Evolutionary conservation across 2,113 vertebrate genomes (phyloP).

Genomic region (Microcebus tavaratra): DNA sequence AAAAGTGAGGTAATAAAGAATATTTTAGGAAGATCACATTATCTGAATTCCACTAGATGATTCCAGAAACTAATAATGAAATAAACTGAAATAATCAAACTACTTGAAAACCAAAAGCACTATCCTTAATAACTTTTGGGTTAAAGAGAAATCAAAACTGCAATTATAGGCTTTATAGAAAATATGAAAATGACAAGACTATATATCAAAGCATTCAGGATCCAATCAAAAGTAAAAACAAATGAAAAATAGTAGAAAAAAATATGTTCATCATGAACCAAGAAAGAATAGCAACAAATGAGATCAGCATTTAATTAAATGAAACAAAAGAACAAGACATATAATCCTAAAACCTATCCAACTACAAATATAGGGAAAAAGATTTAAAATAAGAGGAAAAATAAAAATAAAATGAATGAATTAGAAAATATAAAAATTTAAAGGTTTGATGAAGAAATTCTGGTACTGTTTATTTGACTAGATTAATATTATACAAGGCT

Average conservation of each 20-base stretch:
- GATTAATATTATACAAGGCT: neutral
- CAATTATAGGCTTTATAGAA: neutral
- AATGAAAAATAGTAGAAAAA: constrained; percentile 19
- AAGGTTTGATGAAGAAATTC: neutral
- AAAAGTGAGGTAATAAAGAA: neutral
- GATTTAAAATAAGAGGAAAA: neutral
- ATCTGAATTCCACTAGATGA: neutral
- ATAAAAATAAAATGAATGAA: neutral
- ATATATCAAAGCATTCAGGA: neutral
- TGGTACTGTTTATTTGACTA: neutral
- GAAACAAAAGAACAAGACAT: neutral
- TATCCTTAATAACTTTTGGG: constrained; percentile 25
- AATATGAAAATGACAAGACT: constrained; percentile 35
- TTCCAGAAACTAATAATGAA: constrained; percentile 38
- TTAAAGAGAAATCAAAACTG: constrained; percentile 45
- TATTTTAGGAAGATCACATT: neutral
- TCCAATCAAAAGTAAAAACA: constrained; percentile 1
- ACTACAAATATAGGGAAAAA: neutral
- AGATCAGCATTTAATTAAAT: constrained; percentile 12
- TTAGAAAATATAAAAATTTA: neutral
- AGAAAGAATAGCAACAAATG: neutral
- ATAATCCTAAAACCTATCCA: neutral
- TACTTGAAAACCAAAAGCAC: constrained; percentile 30
- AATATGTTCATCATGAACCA: neutral
- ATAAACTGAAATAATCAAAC: constrained; percentile 52